These are phyloP conservation scores for Trichoplusia ni DNA, from an alignment of 1,140 invertebrate genomes.

Conservation along the genomic window DNA sequence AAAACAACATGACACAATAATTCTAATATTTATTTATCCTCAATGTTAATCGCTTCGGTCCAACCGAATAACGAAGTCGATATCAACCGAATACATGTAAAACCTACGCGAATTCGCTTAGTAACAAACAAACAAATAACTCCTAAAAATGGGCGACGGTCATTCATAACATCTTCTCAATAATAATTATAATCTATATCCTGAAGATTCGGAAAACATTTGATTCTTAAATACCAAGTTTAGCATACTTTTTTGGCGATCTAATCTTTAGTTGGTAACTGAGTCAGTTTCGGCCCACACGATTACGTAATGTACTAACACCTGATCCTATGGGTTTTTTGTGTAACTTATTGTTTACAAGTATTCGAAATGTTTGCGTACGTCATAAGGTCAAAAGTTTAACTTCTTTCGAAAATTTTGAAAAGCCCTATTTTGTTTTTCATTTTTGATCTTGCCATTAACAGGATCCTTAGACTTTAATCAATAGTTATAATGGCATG, in stretches of 20 bases:
- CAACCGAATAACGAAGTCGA: background rate
- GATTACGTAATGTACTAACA: constrained; percentile 50
- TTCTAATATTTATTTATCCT: too few relatives aligned
- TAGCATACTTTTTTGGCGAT: constrained; percentile 59
- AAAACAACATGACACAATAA: too few relatives aligned
- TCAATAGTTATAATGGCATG: too few relatives aligned
- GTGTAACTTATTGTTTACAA: background rate
- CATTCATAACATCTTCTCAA: constrained; percentile 16
- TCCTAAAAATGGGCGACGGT: constrained; percentile 1
- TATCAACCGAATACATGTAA: background rate
- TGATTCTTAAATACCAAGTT: constrained; percentile 61
- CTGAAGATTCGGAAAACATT: constrained; percentile 48
- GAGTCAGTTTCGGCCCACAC: constrained; percentile 58
- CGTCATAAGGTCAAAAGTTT: too few relatives aligned
- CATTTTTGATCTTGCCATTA: too few relatives aligned
- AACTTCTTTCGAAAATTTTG: too few relatives aligned
- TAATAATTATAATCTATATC: constrained; percentile 26
- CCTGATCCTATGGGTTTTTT: constrained; percentile 10
- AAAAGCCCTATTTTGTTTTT: too few relatives aligned
- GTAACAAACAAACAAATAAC: constrained; percentile 18
- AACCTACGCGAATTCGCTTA: background rate
- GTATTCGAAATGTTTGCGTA: too few relatives aligned
- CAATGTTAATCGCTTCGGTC: too few relatives aligned
- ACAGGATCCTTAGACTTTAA: too few relatives aligned
- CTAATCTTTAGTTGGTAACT: constrained; percentile 41